phyloP scores from a whole-genome alignment of 2,888 invertebrate species.

The Schrankia costaestrigalis region DNA sequence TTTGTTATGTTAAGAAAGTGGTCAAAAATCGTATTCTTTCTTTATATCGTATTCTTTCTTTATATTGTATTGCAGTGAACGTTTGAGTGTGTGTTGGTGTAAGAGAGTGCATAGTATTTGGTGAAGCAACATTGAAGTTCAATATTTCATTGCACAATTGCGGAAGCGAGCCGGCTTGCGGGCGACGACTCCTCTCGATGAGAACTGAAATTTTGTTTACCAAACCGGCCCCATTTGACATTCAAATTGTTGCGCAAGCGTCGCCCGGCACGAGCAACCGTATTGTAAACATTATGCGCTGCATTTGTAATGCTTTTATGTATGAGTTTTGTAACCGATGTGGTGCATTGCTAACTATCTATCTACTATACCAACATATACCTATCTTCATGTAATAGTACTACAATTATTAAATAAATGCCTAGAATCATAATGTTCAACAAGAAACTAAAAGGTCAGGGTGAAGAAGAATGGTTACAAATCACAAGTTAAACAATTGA shows the following conservation, averaged over 20 bases:
- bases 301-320: constrained; percentile 52
- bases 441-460: neutral
- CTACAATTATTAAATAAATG: neutral
- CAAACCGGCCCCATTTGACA: constrained; percentile 61
- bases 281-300: constrained; percentile 48
- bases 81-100: constrained; percentile 13
- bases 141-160: constrained; percentile 65
- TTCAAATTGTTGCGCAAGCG: constrained; percentile 63
- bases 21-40: too few species aligned
- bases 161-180: constrained; percentile 48
- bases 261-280: constrained; percentile 30
- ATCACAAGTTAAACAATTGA: neutral
- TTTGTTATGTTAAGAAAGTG: too few species aligned
- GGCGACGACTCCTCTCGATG: constrained; percentile 50
- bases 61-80: neutral
- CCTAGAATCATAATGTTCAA: too few species aligned
- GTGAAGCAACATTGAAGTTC: constrained; percentile 52
- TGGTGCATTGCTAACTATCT: constrained; percentile 34
- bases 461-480: neutral
- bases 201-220: constrained; percentile 57
- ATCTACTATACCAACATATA: neutral
- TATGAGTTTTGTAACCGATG: constrained; percentile 46
- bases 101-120: constrained; percentile 27
- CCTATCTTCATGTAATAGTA: neutral
- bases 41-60: too few species aligned